Evolutionary conservation across 2,113 vertebrate species (phyloP).

Genomic region (Gnathonemus echidnorhynchus): DNA sequence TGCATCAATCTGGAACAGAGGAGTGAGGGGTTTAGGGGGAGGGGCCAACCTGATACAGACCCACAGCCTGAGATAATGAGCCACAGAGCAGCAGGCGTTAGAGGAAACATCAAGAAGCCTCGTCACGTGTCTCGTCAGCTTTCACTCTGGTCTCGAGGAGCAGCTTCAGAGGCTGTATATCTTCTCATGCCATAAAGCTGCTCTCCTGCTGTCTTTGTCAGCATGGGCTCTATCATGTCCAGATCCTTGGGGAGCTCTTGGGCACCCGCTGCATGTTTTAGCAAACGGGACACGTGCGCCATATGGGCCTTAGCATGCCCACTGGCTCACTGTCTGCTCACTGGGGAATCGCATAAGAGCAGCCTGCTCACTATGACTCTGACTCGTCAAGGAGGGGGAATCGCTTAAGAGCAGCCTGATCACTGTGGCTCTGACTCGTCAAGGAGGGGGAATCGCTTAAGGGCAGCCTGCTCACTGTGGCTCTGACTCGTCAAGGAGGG

Average conservation of each 20-base stretch:
- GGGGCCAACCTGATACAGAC: neutral
- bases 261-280: neutral
- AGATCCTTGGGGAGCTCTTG: neutral
- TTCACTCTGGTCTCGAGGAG: neutral
- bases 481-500: neutral
- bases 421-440: neutral
- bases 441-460: neutral
- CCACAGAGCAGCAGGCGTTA: neutral
- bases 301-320: neutral
- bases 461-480: neutral
- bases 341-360: neutral
- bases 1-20: slow-evolving; percentile 73
- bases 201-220: neutral
- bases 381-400: neutral
- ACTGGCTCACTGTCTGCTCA: neutral
- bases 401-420: neutral
- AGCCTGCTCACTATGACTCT: neutral
- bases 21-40: neutral
- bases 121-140: too few relatives aligned
- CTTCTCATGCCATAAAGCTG: neutral
- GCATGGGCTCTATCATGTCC: neutral
- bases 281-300: neutral
- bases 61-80: neutral
- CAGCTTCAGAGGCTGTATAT: neutral
- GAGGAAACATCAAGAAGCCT: neutral